Evolutionary conservation across 2,888 invertebrate genomes (phyloP), one percentile per base, ranked within the genome.

Genomic region (Mystacides longicornis): DNA sequence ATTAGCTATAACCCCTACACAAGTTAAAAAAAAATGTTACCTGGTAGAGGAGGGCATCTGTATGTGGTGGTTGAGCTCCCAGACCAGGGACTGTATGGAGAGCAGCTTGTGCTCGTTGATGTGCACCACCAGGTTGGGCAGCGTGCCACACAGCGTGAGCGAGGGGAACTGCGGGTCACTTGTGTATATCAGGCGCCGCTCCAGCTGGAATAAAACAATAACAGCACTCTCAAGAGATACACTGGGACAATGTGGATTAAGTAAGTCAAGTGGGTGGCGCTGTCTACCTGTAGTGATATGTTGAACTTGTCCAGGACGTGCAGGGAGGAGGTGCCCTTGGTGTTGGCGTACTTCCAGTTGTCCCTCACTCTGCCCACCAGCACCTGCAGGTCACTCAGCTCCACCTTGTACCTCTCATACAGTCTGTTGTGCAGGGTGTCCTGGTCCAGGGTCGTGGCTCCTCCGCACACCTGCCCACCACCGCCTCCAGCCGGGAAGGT

Each of bases 31-130:
- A 14, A 42, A 19, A 21, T 11, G 37, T 54, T 49, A 56, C 55
- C 55, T 58, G 52, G 23, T 55, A 43, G 60, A 49, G 48, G 51
- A 4, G 37, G 37, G 37, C 7, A 37, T 37, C 37, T 37, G 56
- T 7, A 54, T 42, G 3, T 57, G 2, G 64, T 59, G 9, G 63
- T 63, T 60, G 64, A 70, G 64, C 75, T 74, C 23, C 74, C 76
- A 46, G 70, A 76, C 62, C 55, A 72, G 71, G 59, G 70, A 68
- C 56, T 73, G 69, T 60, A 73, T 70, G 51, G 73, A 72, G 61
- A 67, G 64, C 65, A 96, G 86, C 77, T 96, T 96, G 64, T 86
- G 85, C 69, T 96, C 95, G 73, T 91, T 93, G 47, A 96, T 80
- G 71, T 96, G 96, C 51, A 88, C 88, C 31, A 91, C 87, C 18